These are phyloP conservation scores for Catalaphyllia jardinei DNA, from an alignment of 64 coral and sea anemone species.

Conservation along the genomic window DNA sequence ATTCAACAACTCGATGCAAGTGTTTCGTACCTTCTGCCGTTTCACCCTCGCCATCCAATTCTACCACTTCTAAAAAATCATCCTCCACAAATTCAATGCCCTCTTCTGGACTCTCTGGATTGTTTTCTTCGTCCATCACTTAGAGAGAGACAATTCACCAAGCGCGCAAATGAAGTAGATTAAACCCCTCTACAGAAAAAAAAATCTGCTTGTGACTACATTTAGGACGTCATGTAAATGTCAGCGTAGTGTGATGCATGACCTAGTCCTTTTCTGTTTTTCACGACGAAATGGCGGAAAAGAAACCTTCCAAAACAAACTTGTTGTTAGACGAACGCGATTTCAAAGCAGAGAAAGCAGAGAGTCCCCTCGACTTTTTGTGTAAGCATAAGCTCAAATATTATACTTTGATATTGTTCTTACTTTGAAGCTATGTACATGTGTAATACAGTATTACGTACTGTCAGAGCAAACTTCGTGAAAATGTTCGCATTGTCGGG, in stretches of 20 bases:
- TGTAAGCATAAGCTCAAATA: constrained; percentile 35
- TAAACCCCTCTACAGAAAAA: neutral
- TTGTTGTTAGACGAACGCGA: constrained; percentile 68
- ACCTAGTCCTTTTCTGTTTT: neutral
- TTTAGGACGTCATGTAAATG: neutral
- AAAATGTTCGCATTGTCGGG: no score
- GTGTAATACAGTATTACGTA: no score
- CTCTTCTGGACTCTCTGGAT: constrained; percentile 34
- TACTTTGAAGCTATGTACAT: neutral
- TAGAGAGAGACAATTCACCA: neutral
- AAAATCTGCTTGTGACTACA: neutral
- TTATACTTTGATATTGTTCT: neutral
- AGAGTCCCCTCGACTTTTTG: constrained; percentile 87
- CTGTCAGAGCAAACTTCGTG: no score
- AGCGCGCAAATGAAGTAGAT: no score
- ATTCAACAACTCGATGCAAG: no score
- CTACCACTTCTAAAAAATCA: constrained; percentile 87
- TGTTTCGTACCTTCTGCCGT: constrained; percentile 28
- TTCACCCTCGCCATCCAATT: constrained; percentile 57
- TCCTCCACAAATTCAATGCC: constrained; percentile 72
- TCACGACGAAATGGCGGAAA: constrained; percentile 85
- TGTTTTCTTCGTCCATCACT: constrained; percentile 60
- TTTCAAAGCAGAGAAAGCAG: constrained; percentile 78
- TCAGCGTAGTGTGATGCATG: neutral
- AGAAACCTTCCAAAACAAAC: constrained; percentile 76